These are phyloP conservation scores for Cliona cf. orientalis DNA, from an alignment of 37 sponge, comb jelly and placozoan species.

Conservation along the genomic window DNA sequence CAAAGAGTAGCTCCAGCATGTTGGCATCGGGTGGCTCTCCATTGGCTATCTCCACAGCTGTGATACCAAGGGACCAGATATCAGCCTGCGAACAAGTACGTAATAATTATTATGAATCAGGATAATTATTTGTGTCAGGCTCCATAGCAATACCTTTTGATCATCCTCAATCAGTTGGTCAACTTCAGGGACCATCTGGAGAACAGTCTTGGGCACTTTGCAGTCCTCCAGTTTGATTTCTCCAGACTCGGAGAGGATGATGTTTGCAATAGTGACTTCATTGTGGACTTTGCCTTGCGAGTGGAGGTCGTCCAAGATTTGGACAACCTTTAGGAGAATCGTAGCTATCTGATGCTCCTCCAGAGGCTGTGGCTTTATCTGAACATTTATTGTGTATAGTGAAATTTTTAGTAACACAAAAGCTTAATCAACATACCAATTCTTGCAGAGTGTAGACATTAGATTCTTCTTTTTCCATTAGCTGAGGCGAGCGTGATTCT, in stretches of 20 bases:
- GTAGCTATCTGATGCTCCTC: slow-evolving; percentile 82
- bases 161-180: slow-evolving; percentile 91
- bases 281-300: slow-evolving; percentile 83
- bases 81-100: slow-evolving; percentile 73
- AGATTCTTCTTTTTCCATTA: background rate
- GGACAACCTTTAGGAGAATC: slow-evolving; percentile 84
- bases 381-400: no score
- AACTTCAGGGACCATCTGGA: slow-evolving; percentile 96
- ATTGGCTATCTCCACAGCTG: slow-evolving; percentile 95
- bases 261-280: slow-evolving; percentile 95
- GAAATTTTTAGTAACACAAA: no score
- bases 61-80: slow-evolving; percentile 99
- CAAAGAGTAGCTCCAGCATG: slow-evolving; percentile 96
- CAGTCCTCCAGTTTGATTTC: slow-evolving; percentile 97
- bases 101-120: no score
- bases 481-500: background rate
- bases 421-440: no score
- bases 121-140: no score
- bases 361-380: slow-evolving; percentile 49
- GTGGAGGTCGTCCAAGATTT: slow-evolving; percentile 88
- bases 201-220: slow-evolving; percentile 94
- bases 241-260: slow-evolving; percentile 85
- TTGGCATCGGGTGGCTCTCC: slow-evolving; percentile 96
- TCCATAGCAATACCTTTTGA: slow-evolving; percentile 77
- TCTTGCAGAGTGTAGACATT: no score